These are phyloP conservation scores for Cepaea hortensis DNA, from an alignment of 2,888 invertebrate genomes.

Conservation along the genomic window DNA sequence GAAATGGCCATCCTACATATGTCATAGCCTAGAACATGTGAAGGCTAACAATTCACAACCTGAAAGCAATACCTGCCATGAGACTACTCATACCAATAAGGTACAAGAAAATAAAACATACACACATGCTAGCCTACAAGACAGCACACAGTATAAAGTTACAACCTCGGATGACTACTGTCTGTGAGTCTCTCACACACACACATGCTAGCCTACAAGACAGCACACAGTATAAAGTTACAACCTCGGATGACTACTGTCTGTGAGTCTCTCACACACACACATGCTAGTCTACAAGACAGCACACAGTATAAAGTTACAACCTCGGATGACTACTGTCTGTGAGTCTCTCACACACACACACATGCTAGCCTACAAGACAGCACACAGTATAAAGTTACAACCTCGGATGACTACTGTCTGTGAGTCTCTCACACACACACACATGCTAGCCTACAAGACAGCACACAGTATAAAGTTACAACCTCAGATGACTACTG, in stretches of 20 bases:
- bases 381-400: not conserved
- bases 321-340: slow-evolving; percentile 90
- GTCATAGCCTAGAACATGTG: too few relatives aligned
- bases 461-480: not conserved
- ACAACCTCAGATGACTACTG: slow-evolving; percentile 89
- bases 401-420: slow-evolving; percentile 90
- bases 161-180: slow-evolving; percentile 89
- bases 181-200: slow-evolving; percentile 77
- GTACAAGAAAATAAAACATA: too few relatives aligned
- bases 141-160: not conserved
- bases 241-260: slow-evolving; percentile 90
- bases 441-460: not conserved
- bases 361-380: not conserved
- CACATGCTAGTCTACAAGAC: not conserved
- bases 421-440: slow-evolving; percentile 77
- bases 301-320: not conserved
- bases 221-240: not conserved
- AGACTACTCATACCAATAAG: too few relatives aligned
- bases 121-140: not conserved
- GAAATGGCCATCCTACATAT: too few relatives aligned
- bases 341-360: slow-evolving; percentile 76
- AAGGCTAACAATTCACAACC: too few relatives aligned
- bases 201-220: not conserved
- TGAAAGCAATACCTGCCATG: too few relatives aligned
- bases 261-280: slow-evolving; percentile 76